Base-by-base conservation (phyloP, 2,888 invertebrate species). In the Trimorus sp. region DNA sequence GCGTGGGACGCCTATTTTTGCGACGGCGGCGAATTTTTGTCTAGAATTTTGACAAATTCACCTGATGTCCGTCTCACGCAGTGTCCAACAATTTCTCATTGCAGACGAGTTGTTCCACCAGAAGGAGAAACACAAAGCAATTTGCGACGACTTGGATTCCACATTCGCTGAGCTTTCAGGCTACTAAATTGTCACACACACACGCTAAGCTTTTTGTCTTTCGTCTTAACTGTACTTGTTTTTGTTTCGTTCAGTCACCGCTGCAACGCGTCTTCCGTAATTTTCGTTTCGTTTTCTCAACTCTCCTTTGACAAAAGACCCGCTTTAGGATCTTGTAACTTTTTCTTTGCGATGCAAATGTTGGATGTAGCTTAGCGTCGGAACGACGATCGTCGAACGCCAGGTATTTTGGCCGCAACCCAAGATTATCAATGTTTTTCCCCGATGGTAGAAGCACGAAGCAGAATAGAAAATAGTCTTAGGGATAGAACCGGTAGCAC, bases 101-200 rank as follows among this genome's bases (percentile, higher is more conserved):
- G 77, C 93, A 93, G 93, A 93, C 92, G 92, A 93, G 85, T 92
- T 93, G 90, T 93, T 93, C 92, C 92, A 92, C 91, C 94, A 95
- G 93, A 97, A 97, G 95, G 97, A 97, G 94, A 96, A 96, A 94
- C 97, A 98, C 96, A 98, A 98, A 96, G 95, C 96, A 93, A 98
- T 98, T 95, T 97, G 97, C 94, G 98, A 98, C 94, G 98, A 98
- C 94, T 94, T 98, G 95, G 98, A 98, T 94, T 95, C 96, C 94
- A 98, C 98, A 93, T 98, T 97, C 95, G 96, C 97, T 92, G 98
- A 98, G 94, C 95, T 98, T 94, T 97, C 97, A 93, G 98, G 97
- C 95, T 98, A 98, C 95, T 98, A 97, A 96, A 82, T 78, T 69
- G 42, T 56, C 48, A 53, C 69, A 65, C 48, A 63, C 49, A 82